These are phyloP conservation scores for Pempheris klunzingeri DNA, from an alignment of 2,797 vertebrate species.

Conservation along the genomic window DNA sequence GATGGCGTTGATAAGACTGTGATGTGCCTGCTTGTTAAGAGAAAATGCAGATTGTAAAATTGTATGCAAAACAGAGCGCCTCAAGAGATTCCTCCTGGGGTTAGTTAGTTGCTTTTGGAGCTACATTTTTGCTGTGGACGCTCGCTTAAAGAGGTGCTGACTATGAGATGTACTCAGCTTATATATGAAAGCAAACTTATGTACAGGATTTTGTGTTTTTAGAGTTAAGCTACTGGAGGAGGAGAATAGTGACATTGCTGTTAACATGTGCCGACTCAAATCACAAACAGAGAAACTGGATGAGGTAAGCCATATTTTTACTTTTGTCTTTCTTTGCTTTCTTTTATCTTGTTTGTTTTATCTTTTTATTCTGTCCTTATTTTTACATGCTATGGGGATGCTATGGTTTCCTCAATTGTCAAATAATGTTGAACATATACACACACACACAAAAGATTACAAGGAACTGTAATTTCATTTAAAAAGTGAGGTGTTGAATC, in stretches of 20 bases:
- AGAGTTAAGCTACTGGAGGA: conserved; percentile 94
- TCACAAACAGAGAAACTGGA: conserved; percentile 94
- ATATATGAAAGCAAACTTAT: conserved; percentile 18
- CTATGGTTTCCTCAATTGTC: neutral
- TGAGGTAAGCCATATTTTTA: conserved; percentile 83
- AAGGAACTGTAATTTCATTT: neutral
- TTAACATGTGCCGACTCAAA: conserved; percentile 89
- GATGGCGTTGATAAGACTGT: neutral
- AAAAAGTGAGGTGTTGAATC: conserved; percentile 1
- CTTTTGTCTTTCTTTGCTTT: neutral
- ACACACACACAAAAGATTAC: neutral
- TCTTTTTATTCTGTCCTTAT: too few species aligned
- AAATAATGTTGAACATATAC: neutral
- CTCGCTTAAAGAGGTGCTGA: conserved; percentile 10
- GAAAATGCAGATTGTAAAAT: conserved; percentile 24
- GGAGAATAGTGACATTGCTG: conserved; percentile 89
- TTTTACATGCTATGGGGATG: too few species aligned
- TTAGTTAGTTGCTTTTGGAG: conserved; percentile 12
- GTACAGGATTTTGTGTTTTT: conserved; percentile 27
- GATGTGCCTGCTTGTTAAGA: neutral
- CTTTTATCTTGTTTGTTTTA: too few species aligned
- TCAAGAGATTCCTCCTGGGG: conserved; percentile 12
- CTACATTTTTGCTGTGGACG: conserved; percentile 3
- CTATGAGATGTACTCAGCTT: neutral
- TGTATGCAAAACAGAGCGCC: conserved; percentile 24